Evolutionary conservation across 1,140 invertebrate species (phyloP), one percentile per base, ranked within the genome.

Genomic region (Drosophila teissieri): DNA sequence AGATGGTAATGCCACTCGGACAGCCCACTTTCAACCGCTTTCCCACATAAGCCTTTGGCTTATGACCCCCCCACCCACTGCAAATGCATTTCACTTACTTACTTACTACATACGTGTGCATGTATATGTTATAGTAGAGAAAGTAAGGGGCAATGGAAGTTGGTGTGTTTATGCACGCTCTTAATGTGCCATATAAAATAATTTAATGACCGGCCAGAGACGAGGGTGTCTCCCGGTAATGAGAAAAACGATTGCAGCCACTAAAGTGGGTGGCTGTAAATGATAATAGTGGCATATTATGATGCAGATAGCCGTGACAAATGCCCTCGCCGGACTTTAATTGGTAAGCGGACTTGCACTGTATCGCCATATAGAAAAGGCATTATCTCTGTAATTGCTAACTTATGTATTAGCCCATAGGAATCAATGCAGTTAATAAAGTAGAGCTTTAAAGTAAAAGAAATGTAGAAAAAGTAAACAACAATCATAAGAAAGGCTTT

Each of bases 131-230:
- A 53, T 42, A 24, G 37, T 19, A 42, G 24, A 15, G 27, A 42
- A 10, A 14, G 17, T 24, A 2, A 22, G 40, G 24, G 49, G 17
- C 15, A 15, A n/a, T 49, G n/a, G 14, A 14, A 5, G 54, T 72
- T 31, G 40, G 56, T 61, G 53, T 64, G 40, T 42, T 49, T 46
- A 54, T 78, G 63, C 60, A 76, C 72, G 70, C 80, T 76, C 83
- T 86, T 86, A 79, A 86, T 88, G 79, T 79, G 79, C 84, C 79
- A 83, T 86, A 88, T 89, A 88, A 88, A 88, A 89, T 88, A 89
- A 88, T 88, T 88, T 88, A 79, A 88, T 88, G 67, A 65, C 67
- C 75, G 19, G 51, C 37, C 67, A 67, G 44, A 40, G 63, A 68
- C n/a, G 48, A 2, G 37, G 22, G 12, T 12, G n/a, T 39, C 27